Evolutionary conservation across 2,888 invertebrate species (phyloP), one percentile per base, ranked within the genome.

Genomic region (Drosophila mulleri): DNA sequence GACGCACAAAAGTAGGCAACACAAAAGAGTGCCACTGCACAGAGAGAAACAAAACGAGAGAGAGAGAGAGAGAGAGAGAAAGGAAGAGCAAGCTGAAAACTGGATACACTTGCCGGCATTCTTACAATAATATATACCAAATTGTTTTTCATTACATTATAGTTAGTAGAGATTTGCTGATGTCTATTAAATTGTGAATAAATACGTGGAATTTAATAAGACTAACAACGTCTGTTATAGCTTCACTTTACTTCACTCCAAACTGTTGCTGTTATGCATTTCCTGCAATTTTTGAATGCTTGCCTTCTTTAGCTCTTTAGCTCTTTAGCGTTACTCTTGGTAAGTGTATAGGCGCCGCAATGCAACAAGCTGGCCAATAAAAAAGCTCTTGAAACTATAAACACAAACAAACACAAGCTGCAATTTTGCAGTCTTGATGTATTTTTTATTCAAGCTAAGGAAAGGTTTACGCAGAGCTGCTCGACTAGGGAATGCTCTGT

Each of bases 1-100:
- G 7, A 37, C 69, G 57, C 75, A 62, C 54, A 78, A 74, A 79
- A 69, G 75, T 74, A 74, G 54, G 79, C 79, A 78, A 62, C 61
- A 58, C 62, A 72, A 44, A 50, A 32, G 35, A n/a, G 14, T 3
- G 6, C 8, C 16, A n/a, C n/a, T 11, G 14, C 2, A 26, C n/a
- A 7, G 39, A n/a, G 35, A 6, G n/a, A 3, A 14, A 37, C 1
- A 2, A 3, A 54, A n/a, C 12, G 26, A 2, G 54, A 11, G n/a
- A 16, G 14, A 45, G 23, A 8, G 11, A 11, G 26, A 8, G 23
- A 8, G 14, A 23, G 3, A 47, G 8, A 26, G 23, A 3, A 6
- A 9, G 9, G 9, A 3, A 11, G 32, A 32, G 26, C 29, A n/a
- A 29, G 18, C 12, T 7, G 48, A 16, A 20, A 14, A 14, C 14